Conservation (phyloP, 1,140 invertebrate species). For the Xylocopa sonorina region DNA sequence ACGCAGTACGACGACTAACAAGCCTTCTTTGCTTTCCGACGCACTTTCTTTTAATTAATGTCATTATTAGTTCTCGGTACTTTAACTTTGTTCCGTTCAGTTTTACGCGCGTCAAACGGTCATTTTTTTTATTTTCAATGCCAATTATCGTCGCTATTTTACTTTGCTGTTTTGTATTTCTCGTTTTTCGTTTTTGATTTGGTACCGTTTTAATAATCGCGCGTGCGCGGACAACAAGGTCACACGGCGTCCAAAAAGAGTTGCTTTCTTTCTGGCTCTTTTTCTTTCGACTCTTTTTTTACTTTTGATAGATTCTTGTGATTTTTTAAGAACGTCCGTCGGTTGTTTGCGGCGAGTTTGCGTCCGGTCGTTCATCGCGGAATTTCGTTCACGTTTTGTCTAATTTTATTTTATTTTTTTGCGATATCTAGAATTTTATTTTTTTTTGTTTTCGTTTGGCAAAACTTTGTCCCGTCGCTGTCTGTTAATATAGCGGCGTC, state of each 20-base stretch:
- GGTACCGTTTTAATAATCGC: slow-evolving; percentile 2
- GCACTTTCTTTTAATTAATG: too few species aligned
- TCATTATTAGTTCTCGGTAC: too few species aligned
- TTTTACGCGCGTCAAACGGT: slow-evolving; percentile 39
- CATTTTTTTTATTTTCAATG: slow-evolving; percentile 39
- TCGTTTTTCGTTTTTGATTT: slow-evolving; percentile 1
- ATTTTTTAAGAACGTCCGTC: background rate
- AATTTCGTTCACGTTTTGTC: background rate
- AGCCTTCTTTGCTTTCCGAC: slow-evolving; percentile 71
- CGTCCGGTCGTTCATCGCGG: background rate
- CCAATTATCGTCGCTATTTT: slow-evolving; percentile 53
- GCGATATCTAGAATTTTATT: slow-evolving; percentile 5
- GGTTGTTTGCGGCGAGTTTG: slow-evolving; percentile 28
- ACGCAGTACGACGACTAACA: slow-evolving; percentile 82
- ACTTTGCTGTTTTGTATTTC: slow-evolving; percentile 23
- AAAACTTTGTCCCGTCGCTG: background rate
- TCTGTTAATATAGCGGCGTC: background rate
- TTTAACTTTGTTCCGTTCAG: slow-evolving; percentile 3
- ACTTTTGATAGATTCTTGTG: background rate
- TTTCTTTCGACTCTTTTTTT: background rate
- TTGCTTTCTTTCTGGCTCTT: background rate
- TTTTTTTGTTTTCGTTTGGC: background rate
- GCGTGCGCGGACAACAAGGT: background rate
- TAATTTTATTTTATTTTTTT: background rate
- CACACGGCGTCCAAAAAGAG: slow-evolving; percentile 7